A percentile compares a stretch with the other conserved stretches of the same genome.
Evolutionary conservation across 2,113 vertebrate genomes (phyloP).

Genomic region (Brachionichthys hirsutus): DNA sequence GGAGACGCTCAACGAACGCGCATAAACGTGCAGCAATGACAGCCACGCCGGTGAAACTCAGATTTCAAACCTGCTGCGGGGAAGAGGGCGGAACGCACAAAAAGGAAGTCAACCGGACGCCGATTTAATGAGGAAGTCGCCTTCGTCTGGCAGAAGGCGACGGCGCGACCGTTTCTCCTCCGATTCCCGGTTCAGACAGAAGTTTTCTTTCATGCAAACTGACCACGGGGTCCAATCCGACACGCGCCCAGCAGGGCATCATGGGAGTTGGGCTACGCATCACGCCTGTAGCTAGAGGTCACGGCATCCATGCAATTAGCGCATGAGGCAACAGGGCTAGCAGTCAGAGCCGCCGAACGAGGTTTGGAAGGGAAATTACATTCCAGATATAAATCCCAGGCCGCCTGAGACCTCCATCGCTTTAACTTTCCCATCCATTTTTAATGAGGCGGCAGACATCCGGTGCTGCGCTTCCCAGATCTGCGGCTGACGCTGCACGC

Average conservation of each 20-base stretch:
- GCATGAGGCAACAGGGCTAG: constrained; percentile 6
- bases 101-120: background rate
- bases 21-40: constrained; percentile 44
- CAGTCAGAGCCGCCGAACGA: constrained; percentile 1
- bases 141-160: background rate
- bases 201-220: constrained; percentile 2
- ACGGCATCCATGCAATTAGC: constrained; percentile 5
- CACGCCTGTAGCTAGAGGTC: constrained; percentile 35
- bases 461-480: background rate
- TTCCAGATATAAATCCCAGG: background rate
- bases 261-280: constrained; percentile 42
- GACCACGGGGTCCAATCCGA: constrained; percentile 15
- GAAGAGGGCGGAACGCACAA: constrained; percentile 6
- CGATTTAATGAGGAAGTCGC: background rate
- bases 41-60: constrained; percentile 39
- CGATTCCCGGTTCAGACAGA: background rate
- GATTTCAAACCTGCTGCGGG: constrained; percentile 16
- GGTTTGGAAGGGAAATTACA: background rate
- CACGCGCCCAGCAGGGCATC: constrained; percentile 16
- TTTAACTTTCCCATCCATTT: background rate
- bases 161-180: background rate
- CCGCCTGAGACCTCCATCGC: background rate
- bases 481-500: background rate
- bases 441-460: background rate
- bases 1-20: constrained; percentile 40